Base-by-base conservation (phyloP, 1,140 invertebrate genomes). In the Drosophila baimaii region DNA sequence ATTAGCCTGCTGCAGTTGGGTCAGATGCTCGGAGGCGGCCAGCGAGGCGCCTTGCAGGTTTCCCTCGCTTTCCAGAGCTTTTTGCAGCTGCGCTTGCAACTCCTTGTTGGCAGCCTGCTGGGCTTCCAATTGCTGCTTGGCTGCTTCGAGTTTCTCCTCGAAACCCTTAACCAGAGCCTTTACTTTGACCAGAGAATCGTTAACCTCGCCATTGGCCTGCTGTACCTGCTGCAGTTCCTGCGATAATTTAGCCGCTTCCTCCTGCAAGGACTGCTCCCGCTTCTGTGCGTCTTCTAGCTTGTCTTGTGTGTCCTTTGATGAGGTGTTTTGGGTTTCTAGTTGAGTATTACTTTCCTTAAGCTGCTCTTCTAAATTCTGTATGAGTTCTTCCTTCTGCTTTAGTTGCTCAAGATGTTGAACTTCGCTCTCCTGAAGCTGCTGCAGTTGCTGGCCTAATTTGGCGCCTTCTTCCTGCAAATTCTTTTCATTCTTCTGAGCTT, bases 1-100 rank as follows among this genome's bases (percentile, higher is more conserved):
- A 10, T 74, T 47, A 5, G 71, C 51, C 10, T 75, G 58, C 27
- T 74, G 27, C 5, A 75, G 10, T 19, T 82, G 49, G 21, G 31
- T 39, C 6, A 79, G 31, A 23, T 75, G 19, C 21, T 83, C 51
- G 8, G 21, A 5, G 6, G 29, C 33, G 27, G 39, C 51, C 15
- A 35, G 19, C 8, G 56, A 37, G 13, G 54, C 27, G 15, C 23
- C 41, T 23, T 77, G 64, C 5, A 55, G 21, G 5, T 25, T 49
- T 19, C 33, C 58, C 10, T 64, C 58, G 4, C 7, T 46, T 29
- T 75, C 39, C 12, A 52, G 17, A 0, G 44, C 27, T 1, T 41
- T 31, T 7, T 19, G n/a, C 0, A 76, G 41, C 23, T 57, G 19
- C 5, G 47, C 44, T 12, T 47, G 39, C 2, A 70, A 33, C 10